Percentiles rank a stretch among this genome's conserved stretches.
Evolutionary conservation across 2,888 invertebrate genomes (phyloP).

Genomic region (Ichneumon xanthorius): DNA sequence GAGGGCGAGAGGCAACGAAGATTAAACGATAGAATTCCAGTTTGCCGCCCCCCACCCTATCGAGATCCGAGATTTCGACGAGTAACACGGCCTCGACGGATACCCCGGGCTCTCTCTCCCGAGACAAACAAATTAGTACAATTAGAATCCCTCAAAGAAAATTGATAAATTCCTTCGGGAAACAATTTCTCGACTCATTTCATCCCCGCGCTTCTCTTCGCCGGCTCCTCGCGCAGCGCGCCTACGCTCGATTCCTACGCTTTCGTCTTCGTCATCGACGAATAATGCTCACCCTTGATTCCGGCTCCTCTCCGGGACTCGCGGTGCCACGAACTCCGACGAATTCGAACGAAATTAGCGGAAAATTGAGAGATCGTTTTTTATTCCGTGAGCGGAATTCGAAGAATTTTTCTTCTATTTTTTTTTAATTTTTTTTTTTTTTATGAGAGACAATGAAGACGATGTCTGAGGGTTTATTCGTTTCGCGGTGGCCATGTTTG

Average conservation of each 20-base stretch:
- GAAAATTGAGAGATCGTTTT: conserved; percentile 76
- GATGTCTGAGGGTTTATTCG: not conserved
- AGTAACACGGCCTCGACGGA: conserved; percentile 11
- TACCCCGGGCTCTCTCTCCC: conserved; percentile 52
- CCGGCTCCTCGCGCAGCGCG: not conserved
- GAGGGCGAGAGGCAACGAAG: conserved; percentile 72
- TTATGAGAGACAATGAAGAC: not conserved
- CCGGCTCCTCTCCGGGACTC: conserved; percentile 45
- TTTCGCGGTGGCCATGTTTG: conserved; percentile 4
- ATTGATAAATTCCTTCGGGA: conserved; percentile 84
- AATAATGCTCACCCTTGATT: conserved; percentile 43
- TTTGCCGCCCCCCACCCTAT: conserved; percentile 64
- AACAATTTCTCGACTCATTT: conserved; percentile 85
- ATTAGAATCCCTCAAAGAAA: conserved; percentile 85
- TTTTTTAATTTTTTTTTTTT: not conserved
- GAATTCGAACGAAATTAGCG: conserved; percentile 77
- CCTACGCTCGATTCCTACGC: conserved; percentile 32
- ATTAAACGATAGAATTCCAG: conserved; percentile 84
- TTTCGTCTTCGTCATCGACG: conserved; percentile 53
- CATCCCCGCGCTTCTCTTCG: conserved; percentile 71
- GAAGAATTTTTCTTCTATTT: conserved; percentile 40
- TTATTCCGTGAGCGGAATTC: conserved; percentile 65
- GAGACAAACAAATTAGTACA: conserved; percentile 85
- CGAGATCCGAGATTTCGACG: conserved; percentile 65
- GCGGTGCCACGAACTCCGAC: conserved; percentile 62